A percentile compares a stretch with the other conserved stretches of the same genome.
Evolutionary conservation across 2,888 invertebrate species (phyloP).

Genomic region (Eristalis intricaria): DNA sequence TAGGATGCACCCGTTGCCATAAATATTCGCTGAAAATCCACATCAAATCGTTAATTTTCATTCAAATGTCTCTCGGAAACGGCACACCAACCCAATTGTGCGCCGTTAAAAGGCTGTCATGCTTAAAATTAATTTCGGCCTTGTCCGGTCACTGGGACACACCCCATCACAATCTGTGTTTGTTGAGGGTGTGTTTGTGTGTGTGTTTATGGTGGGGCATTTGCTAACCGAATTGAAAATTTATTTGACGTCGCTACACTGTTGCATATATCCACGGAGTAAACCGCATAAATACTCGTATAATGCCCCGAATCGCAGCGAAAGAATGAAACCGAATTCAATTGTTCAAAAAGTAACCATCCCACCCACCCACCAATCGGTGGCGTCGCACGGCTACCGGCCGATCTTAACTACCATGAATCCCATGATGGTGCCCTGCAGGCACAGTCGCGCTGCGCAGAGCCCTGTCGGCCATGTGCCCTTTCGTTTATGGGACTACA

Average conservation of each 20-base stretch:
- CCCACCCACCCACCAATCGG: not conserved
- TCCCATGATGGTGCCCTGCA: not conserved
- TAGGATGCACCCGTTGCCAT: conserved; percentile 9
- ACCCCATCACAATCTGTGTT: not conserved
- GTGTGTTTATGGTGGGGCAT: conserved; percentile 1
- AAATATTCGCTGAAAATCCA: conserved; percentile 43
- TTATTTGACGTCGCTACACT: conserved; percentile 40
- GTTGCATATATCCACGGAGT: conserved; percentile 47
- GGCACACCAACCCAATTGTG: conserved; percentile 46
- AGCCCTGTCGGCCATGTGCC: conserved; percentile 18
- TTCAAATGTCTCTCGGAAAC: conserved; percentile 47
- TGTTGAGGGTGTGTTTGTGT: no score
- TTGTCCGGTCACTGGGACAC: conserved; percentile 27
- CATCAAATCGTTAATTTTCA: conserved; percentile 57
- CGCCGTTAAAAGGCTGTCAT: conserved; percentile 52
- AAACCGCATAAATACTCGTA: conserved; percentile 25
- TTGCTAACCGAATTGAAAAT: conserved; percentile 50
- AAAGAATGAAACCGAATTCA: conserved; percentile 65
- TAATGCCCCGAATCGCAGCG: conserved; percentile 8
- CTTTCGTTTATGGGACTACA: conserved; percentile 35
- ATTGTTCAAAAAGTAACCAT: conserved; percentile 64
- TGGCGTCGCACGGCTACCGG: not conserved
- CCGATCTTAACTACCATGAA: conserved; percentile 38
- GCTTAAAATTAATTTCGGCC: conserved; percentile 54
- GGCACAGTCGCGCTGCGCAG: not conserved